phyloP scores from a whole-genome alignment of 2,888 invertebrate species.

The Aspidiotus destructor region DNA sequence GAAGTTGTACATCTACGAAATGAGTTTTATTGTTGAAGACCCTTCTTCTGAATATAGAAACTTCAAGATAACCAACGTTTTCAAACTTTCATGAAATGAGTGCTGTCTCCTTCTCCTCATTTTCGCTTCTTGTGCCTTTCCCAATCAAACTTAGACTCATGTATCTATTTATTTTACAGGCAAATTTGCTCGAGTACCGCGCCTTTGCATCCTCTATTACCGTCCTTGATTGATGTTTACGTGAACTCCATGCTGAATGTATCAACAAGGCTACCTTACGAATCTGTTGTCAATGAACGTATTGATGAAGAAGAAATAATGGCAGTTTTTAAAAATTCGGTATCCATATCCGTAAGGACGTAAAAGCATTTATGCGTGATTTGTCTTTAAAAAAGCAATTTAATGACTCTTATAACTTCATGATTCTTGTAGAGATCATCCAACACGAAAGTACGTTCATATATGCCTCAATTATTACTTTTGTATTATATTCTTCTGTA shows the following conservation, averaged over 20 bases:
- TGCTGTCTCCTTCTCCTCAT: no score
- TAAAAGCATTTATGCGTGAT: neutral
- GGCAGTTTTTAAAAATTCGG: conserved; percentile 56
- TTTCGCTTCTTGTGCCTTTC: no score
- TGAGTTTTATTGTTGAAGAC: no score
- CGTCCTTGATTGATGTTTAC: conserved; percentile 86
- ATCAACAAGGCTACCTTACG: conserved; percentile 54
- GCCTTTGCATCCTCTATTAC: conserved; percentile 89
- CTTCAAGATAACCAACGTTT: neutral
- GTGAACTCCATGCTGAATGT: conserved; percentile 79
- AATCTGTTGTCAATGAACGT: conserved; percentile 75
- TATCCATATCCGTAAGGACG: conserved; percentile 40
- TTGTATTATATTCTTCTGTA: conserved; percentile 86
- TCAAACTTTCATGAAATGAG: neutral
- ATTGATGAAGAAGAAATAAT: conserved; percentile 82
- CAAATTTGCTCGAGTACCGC: conserved; percentile 80
- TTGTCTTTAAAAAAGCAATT: neutral
- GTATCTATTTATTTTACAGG: conserved; percentile 43
- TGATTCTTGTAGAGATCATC: conserved; percentile 44
- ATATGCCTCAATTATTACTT: conserved; percentile 78
- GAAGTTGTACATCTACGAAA: no score
- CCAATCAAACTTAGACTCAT: no score
- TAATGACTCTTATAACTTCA: neutral
- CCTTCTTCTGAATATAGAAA: no score
- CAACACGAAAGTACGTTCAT: conserved; percentile 48